phyloP scores from a whole-genome alignment of 2,113 vertebrate species.

The Puntigrus tetrazona region DNA sequence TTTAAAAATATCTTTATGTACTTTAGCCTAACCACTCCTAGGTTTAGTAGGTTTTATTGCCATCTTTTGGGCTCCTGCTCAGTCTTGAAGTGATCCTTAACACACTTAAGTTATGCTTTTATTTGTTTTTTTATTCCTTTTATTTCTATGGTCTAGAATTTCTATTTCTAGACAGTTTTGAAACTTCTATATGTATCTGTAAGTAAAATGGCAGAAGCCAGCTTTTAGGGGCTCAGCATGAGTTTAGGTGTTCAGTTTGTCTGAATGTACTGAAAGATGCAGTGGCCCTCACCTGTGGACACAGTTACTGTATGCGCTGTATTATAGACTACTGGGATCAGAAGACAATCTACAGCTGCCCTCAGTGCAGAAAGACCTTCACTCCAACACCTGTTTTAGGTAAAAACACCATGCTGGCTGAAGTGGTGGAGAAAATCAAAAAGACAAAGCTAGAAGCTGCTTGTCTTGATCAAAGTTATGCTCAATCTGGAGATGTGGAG shows the following conservation, averaged over 20 bases:
- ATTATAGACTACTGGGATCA: neutral
- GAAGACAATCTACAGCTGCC: neutral
- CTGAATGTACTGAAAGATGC: neutral
- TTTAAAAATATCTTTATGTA: neutral
- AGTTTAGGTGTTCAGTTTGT: neutral
- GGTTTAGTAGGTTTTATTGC: neutral
- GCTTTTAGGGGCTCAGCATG: neutral
- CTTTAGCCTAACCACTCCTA: neutral
- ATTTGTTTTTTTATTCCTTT: neutral
- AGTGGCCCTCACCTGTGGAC: neutral
- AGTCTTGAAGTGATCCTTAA: neutral
- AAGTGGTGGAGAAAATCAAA: neutral
- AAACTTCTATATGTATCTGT: neutral
- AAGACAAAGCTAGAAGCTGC: neutral
- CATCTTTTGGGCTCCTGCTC: neutral
- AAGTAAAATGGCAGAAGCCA: neutral
- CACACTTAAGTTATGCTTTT: neutral
- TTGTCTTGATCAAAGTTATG: neutral
- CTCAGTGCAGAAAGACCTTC: slow-evolving; percentile 9
- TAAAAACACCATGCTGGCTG: neutral
- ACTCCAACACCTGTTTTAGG: slow-evolving; percentile 1
- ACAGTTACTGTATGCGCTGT: neutral
- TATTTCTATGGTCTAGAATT: neutral
- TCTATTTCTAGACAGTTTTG: neutral
- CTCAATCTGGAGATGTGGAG: neutral